phyloP scores from a whole-genome alignment of 1,140 invertebrate genomes.

The Drosophila suzukii region DNA sequence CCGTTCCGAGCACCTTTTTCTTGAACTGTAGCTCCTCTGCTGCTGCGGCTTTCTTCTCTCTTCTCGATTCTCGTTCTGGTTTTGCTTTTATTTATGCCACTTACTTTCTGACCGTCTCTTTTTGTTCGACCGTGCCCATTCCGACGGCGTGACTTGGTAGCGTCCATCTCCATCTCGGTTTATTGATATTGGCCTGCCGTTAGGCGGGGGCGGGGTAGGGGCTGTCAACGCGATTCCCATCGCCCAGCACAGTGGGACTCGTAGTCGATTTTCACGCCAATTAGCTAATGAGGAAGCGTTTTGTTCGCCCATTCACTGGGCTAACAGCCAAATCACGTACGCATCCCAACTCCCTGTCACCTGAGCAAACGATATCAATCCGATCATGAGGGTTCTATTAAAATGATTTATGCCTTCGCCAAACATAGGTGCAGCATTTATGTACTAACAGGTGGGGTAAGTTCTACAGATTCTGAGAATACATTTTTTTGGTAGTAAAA shows the following conservation, averaged over 20 bases:
- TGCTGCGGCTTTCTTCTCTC: conserved; percentile 62
- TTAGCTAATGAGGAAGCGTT: conserved; percentile 77
- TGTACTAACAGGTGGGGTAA: conserved; percentile 1
- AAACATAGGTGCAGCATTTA: conserved; percentile 38
- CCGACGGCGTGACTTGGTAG: conserved; percentile 75
- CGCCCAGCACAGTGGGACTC: conserved; percentile 56
- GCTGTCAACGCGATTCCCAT: conserved; percentile 44
- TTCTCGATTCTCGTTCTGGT: conserved; percentile 57
- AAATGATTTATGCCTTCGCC: conserved; percentile 33
- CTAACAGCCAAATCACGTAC: conserved; percentile 66
- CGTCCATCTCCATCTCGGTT: conserved; percentile 38
- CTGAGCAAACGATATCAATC: conserved; percentile 48
- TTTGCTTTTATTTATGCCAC: conserved; percentile 64
- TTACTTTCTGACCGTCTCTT: conserved; percentile 39
- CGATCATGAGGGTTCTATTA: conserved; percentile 65
- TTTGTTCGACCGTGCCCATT: conserved; percentile 73
- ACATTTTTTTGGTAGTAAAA: too few species aligned
- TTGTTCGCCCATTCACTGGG: conserved; percentile 25
- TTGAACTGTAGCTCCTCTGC: conserved; percentile 23
- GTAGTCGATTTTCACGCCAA: conserved; percentile 67
- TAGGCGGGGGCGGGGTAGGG: conserved; percentile 7
- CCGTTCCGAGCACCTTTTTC: background rate
- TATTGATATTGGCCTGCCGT: conserved; percentile 48
- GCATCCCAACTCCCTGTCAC: conserved; percentile 34
- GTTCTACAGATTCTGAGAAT: conserved; percentile 2